These are phyloP conservation scores for Clamator glandarius DNA, from an alignment of 2,797 vertebrate genomes.

Conservation along the genomic window DNA sequence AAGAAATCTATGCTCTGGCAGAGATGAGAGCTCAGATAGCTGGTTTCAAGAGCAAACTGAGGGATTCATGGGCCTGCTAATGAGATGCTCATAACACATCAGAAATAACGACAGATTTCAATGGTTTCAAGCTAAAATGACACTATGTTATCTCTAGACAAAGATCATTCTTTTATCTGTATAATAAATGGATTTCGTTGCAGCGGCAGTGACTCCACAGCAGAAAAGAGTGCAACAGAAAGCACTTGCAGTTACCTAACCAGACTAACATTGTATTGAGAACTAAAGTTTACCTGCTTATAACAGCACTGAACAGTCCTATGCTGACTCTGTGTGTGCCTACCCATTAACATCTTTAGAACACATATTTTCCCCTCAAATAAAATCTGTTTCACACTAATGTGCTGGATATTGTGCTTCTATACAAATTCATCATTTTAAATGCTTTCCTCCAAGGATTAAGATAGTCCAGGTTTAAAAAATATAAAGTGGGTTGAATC, in stretches of 20 bases:
- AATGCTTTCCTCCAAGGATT: not conserved
- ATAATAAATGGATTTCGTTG: slow-evolving; percentile 50
- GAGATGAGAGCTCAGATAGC: slow-evolving; percentile 49
- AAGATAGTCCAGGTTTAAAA: not conserved
- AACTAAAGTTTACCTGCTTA: not conserved
- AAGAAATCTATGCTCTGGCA: slow-evolving; percentile 32
- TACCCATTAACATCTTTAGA: not conserved
- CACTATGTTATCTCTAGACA: slow-evolving; percentile 48
- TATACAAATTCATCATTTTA: not conserved
- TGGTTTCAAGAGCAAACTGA: slow-evolving; percentile 45
- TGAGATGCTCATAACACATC: slow-evolving; percentile 57
- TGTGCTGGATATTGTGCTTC: not conserved
- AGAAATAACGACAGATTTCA: slow-evolving; percentile 64
- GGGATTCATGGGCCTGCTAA: slow-evolving; percentile 47
- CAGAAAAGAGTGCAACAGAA: slow-evolving; percentile 17
- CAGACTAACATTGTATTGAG: not conserved
- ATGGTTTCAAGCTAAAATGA: slow-evolving; percentile 60
- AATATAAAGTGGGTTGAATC: not conserved
- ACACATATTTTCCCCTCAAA: not conserved
- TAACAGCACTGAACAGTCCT: not conserved
- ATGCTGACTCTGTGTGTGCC: not conserved
- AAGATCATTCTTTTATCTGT: slow-evolving; percentile 56
- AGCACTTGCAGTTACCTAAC: slow-evolving; percentile 16
- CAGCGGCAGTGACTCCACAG: slow-evolving; percentile 7
- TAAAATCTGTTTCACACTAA: not conserved